phyloP scores from a whole-genome alignment of 2,888 invertebrate genomes.

The Rhamphomyia laevipes region DNA sequence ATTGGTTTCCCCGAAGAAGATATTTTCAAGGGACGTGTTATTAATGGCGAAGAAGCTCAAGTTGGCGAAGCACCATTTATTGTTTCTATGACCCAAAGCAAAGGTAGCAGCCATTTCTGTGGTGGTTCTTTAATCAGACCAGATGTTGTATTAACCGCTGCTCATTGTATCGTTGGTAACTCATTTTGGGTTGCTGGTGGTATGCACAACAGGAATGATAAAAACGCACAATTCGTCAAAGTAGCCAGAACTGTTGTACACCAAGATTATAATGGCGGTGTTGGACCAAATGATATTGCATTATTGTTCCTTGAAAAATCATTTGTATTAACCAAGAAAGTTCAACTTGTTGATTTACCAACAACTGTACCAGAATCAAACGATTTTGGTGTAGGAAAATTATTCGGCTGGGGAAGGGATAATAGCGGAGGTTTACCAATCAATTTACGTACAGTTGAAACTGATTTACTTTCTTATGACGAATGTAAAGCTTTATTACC shows the following conservation, averaged over 20 bases:
- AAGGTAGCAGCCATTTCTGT: constrained; percentile 25
- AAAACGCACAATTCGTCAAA: constrained; percentile 20
- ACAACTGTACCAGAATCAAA: constrained; percentile 18
- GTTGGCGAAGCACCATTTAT: constrained; percentile 37
- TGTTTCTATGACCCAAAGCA: constrained; percentile 27
- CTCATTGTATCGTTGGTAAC: constrained; percentile 9
- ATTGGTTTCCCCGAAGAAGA: neutral
- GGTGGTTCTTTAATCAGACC: constrained; percentile 33
- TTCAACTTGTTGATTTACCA: constrained; percentile 7
- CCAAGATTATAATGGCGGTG: constrained; percentile 27
- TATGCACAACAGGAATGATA: constrained; percentile 22
- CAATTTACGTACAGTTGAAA: constrained; percentile 24
- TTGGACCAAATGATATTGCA: constrained; percentile 43
- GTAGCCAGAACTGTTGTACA: constrained; percentile 25
- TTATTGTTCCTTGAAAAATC: constrained; percentile 29
- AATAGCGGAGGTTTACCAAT: constrained; percentile 20
- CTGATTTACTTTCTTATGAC: constrained; percentile 18
- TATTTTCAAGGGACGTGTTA: constrained; percentile 23
- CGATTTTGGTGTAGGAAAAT: constrained; percentile 7
- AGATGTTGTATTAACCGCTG: constrained; percentile 29
- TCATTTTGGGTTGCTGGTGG: constrained; percentile 31
- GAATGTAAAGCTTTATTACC: constrained; percentile 16
- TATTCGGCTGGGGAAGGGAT: constrained; percentile 24
- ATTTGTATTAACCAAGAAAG: constrained; percentile 23
- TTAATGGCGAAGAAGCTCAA: constrained; percentile 28